Evolutionary conservation across 2,113 vertebrate species (phyloP), one percentile per base, ranked within the genome.

Genomic region (Nymphicus hollandicus): DNA sequence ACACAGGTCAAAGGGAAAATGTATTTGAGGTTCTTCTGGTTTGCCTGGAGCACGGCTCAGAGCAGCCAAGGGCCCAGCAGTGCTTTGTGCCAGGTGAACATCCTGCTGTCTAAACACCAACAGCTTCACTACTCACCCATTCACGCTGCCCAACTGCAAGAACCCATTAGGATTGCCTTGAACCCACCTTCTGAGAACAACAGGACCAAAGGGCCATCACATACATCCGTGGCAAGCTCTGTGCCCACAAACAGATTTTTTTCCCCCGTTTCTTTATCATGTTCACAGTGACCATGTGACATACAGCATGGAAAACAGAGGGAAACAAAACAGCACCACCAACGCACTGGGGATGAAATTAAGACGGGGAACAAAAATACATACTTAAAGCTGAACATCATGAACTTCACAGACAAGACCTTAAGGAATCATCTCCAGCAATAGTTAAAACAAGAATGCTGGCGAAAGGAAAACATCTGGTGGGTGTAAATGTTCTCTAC

Each of bases 211-310:
- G 33, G 41, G 24, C 53, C 23, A 22, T 7, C 11, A 2, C 35
- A 22, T 1, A 9, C 18, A 58, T 4, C 35, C 33, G 9, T 33
- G 39, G 56, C 33, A 58, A 58, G 22, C 56, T 24, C n/a, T 76
- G 72, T 47, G 55, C 55, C 61, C 1, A 5, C 41, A 79, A 39
- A 50, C 0, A 4, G 7, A 18, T 8, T 44, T 56, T 55, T 46
- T 18, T 9, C 3, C 33, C 80, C 47, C 12, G 3, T n/a, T 50
- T 28, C 47, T 64, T 63, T 35, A 58, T 4, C 0, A 0, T 13
- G 25, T n/a, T 69, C 4, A 3, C 2, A 5, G 20, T 19, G 27
- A 63, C 19, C 22, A 76, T 0, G 0, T 13, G 33, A 79, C 2
- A 0, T 8, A 22, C 47, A 83, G 56, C 56, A 77, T 7, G 7